phyloP scores from a whole-genome alignment of 1,140 invertebrate genomes.

The Bradysia coprophila region DNA sequence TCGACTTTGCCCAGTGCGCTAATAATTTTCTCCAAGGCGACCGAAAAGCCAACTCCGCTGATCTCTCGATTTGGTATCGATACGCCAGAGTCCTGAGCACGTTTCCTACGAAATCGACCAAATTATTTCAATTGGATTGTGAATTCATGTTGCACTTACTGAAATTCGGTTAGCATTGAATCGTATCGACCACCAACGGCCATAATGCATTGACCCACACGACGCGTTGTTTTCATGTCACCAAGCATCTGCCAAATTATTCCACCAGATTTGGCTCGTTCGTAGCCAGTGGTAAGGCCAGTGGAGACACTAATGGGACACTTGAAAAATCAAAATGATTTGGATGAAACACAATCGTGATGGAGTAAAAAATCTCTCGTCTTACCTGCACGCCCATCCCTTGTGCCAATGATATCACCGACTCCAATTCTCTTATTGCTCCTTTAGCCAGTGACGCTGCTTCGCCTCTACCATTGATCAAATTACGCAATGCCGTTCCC shows the following conservation, averaged over 20 bases:
- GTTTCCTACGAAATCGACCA: conserved; percentile 4
- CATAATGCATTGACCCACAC: conserved; percentile 13
- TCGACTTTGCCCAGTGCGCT: conserved; percentile 26
- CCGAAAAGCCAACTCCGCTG: conserved; percentile 49
- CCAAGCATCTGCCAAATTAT: conserved; percentile 22
- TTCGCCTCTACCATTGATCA: conserved; percentile 42
- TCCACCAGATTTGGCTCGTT: conserved; percentile 13
- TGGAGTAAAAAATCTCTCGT: conserved; percentile 5
- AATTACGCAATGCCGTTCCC: conserved; percentile 33
- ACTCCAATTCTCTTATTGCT: conserved; percentile 53
- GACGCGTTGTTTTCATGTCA: conserved; percentile 14
- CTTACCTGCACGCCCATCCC: conserved; percentile 54
- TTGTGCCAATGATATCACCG: conserved; percentile 43
- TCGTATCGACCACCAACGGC: conserved; percentile 29
- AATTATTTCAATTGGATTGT: background rate
- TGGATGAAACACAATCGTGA: background rate
- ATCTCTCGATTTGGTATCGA: conserved; percentile 21
- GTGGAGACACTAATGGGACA: conserved; percentile 20
- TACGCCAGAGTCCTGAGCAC: conserved; percentile 17
- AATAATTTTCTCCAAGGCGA: conserved; percentile 51
- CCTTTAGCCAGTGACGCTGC: conserved; percentile 41
- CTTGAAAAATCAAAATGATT: conserved; percentile 5
- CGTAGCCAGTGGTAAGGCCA: conserved; percentile 16
- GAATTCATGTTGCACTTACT: conserved; percentile 5
- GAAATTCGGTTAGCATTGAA: conserved; percentile 24